Conservation (phyloP, 2,113 vertebrate species). For the Rhinolophus ferrumequinum region DNA sequence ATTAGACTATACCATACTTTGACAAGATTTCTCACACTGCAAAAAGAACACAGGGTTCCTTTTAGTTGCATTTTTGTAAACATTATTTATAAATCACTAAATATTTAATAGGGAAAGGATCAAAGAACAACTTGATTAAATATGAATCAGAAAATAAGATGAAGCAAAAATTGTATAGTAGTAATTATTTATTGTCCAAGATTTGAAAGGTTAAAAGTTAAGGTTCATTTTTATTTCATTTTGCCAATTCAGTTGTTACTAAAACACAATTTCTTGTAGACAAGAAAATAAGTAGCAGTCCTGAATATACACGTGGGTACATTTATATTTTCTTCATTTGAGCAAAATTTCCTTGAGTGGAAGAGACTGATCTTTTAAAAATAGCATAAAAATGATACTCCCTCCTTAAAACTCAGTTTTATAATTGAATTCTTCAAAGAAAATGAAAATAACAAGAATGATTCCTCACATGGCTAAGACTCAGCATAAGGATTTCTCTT, state of each 20-base stretch:
- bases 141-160: constrained; percentile 55
- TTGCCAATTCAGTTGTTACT: constrained; percentile 30
- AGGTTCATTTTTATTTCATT: neutral
- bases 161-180: neutral
- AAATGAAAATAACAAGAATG: constrained; percentile 48
- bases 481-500: constrained; percentile 41
- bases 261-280: constrained; percentile 30
- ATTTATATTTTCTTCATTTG: constrained; percentile 53
- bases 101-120: constrained; percentile 32
- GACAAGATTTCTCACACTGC: constrained; percentile 39
- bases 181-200: neutral
- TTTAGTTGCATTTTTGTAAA: constrained; percentile 29
- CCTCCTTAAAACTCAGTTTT: constrained; percentile 16
- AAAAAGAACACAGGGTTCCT: neutral
- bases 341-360: constrained; percentile 50
- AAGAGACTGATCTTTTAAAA: constrained; percentile 48
- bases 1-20: constrained; percentile 27
- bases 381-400: constrained; percentile 33
- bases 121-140: constrained; percentile 39
- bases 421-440: constrained; percentile 46
- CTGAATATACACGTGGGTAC: neutral
- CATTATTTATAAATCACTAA: constrained; percentile 44
- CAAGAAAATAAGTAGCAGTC: neutral
- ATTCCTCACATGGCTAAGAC: constrained; percentile 1
- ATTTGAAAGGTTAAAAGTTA: constrained; percentile 47